Evolutionary conservation across 2,888 invertebrate genomes (phyloP).

Genomic region (Tiphia femorata): DNA sequence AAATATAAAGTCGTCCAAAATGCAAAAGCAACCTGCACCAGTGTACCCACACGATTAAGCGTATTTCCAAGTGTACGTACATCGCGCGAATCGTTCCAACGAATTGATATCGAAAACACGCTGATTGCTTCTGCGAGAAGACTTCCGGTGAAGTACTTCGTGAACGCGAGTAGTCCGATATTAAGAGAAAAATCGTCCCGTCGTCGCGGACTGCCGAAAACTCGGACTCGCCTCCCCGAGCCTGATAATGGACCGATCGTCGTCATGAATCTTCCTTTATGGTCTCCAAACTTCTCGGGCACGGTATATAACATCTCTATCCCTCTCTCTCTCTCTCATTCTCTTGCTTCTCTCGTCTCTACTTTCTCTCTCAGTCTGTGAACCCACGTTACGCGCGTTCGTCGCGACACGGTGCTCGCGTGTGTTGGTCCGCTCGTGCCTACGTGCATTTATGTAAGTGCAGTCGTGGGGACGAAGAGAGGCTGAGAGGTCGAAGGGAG

Average conservation of each 20-base stretch:
- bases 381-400: conserved; percentile 20
- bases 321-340: neutral
- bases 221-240: conserved; percentile 24
- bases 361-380: neutral
- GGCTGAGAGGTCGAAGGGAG: neutral
- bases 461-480: neutral
- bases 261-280: conserved; percentile 61
- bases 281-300: conserved; percentile 46
- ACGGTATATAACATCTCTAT: conserved; percentile 37
- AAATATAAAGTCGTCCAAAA: too few relatives aligned
- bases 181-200: conserved; percentile 17
- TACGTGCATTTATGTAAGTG: neutral
- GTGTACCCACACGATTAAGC: too few relatives aligned
- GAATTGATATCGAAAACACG: too few relatives aligned
- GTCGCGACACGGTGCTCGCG: conserved; percentile 1
- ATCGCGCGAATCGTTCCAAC: too few relatives aligned
- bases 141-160: too few relatives aligned
- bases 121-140: too few relatives aligned
- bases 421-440: conserved; percentile 5
- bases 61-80: too few relatives aligned
- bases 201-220: conserved; percentile 24
- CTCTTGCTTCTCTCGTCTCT: neutral
- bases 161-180: too few relatives aligned
- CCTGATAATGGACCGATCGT: conserved; percentile 57
- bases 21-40: too few relatives aligned